Conservation (phyloP, 2,888 invertebrate species). For the Anaspis maculata region DNA sequence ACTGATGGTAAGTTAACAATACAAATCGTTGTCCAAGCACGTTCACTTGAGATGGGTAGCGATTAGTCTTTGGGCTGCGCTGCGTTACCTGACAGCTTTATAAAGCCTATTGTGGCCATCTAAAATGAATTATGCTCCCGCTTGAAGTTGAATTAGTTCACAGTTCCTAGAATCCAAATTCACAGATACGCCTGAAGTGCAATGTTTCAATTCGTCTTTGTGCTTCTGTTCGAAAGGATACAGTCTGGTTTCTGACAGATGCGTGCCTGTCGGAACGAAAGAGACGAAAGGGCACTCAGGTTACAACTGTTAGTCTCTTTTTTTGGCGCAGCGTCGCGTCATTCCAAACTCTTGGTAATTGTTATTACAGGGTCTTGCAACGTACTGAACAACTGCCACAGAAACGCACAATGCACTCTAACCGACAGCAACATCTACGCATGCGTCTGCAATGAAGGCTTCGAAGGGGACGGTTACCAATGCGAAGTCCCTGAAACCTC, state of each 20-base stretch:
- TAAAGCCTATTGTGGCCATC: no score
- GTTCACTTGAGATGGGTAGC: no score
- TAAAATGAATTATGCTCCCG: no score
- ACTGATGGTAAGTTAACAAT: slow-evolving; percentile 4
- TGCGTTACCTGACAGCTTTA: no score
- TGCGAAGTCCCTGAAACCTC: slow-evolving; percentile 54
- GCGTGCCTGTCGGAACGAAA: no score
- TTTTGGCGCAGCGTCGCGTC: no score
- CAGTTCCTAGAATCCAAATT: neutral
- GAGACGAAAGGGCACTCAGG: slow-evolving; percentile 44
- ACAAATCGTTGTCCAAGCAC: no score
- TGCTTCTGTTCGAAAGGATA: slow-evolving; percentile 45
- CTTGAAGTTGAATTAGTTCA: neutral
- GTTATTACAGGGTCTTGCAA: slow-evolving; percentile 49
- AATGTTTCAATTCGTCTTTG: slow-evolving; percentile 38
- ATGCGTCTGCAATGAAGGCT: slow-evolving; percentile 79
- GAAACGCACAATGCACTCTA: slow-evolving; percentile 69
- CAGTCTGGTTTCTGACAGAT: no score
- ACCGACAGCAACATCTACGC: slow-evolving; percentile 48
- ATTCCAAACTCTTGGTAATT: no score
- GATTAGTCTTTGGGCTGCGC: no score
- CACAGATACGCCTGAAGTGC: slow-evolving; percentile 22
- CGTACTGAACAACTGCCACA: slow-evolving; percentile 69
- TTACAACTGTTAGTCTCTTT: slow-evolving; percentile 18
- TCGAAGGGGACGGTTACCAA: slow-evolving; percentile 72